Base-by-base conservation (phyloP, 2,888 invertebrate species). In the Orthonychiurus folsomi region DNA sequence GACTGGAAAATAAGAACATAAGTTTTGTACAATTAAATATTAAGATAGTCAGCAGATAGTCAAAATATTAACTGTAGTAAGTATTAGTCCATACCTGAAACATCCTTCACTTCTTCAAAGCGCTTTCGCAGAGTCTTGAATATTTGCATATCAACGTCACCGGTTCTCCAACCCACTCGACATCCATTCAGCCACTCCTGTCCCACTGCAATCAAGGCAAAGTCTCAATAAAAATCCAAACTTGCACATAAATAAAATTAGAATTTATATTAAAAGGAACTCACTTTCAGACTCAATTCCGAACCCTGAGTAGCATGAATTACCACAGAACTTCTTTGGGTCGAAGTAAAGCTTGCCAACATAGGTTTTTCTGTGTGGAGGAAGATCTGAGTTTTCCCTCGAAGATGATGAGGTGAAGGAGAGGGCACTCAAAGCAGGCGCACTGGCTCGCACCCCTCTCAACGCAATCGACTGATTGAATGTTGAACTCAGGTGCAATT, bases 401-500 rank as follows among this genome's bases (percentile, higher is more conserved):
- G 62, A 62, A 15, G 67, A 66, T 15, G 68, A 64, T 18, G 69
- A 66, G 47, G 68, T 67, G 57, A 71, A 72, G 69, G 72, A 73
- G 61, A 68, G 69, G 64, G 72, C 80, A 80, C 25, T 80, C 76
- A 0, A 81, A 78, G 2, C 82, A 78, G 2, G 82, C 79, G 56
- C 78, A 75, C 69, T 84, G 80, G 68, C 80, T 78, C 62, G 76
- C 70, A 64, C 74, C 69, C 58, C 76, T 61, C 75, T 75, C 59
- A 76, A 78, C 69, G 85, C 84, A 88, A 95, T 89, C 59, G 85
- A 82, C 73, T 86, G 84, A 69, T 84, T 80, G 80, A 92, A 93
- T 3, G 86, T 85, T 73, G 89, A 93, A 74, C 88, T 85, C 67
- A 93, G 83, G 75, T 85, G 84, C 65, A 95, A 80, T 72, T 87